phyloP scores from a whole-genome alignment of 2,113 vertebrate species.

The Trogon melanurus region DNA sequence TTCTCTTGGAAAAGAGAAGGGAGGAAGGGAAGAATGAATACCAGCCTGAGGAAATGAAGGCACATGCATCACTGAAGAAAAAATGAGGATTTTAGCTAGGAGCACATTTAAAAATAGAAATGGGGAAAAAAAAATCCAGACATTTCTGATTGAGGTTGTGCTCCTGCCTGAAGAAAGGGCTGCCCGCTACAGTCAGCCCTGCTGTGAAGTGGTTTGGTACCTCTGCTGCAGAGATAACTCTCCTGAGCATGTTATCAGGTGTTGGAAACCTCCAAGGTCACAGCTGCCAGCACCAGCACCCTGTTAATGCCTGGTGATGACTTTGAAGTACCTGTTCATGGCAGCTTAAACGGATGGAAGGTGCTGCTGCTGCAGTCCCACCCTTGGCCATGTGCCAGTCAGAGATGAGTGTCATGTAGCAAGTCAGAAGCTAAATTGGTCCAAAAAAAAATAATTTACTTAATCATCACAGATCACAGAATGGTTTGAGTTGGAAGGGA shows the following conservation, averaged over 20 bases:
- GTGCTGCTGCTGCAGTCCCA: neutral
- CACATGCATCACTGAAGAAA: neutral
- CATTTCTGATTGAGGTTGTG: neutral
- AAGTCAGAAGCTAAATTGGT: neutral
- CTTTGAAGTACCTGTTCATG: neutral
- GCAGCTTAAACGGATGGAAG: neutral
- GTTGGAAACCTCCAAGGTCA: neutral
- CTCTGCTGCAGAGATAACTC: neutral
- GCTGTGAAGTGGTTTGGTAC: neutral
- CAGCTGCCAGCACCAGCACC: neutral
- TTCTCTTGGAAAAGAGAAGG: neutral
- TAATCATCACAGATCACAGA: neutral
- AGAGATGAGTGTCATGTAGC: neutral
- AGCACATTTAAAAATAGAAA: constrained; percentile 26
- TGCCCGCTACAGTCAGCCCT: neutral
- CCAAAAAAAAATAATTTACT: neutral
- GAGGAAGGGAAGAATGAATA: neutral
- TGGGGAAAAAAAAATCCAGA: neutral
- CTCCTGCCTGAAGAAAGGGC: neutral
- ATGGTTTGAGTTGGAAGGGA: neutral
- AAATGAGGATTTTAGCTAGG: neutral
- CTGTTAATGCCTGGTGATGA: neutral
- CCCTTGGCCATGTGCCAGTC: neutral
- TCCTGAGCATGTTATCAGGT: neutral
- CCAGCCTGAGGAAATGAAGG: neutral